Evolutionary conservation across 2,888 invertebrate genomes (phyloP), one percentile per base, ranked within the genome.

Genomic region (Diploptera punctata): DNA sequence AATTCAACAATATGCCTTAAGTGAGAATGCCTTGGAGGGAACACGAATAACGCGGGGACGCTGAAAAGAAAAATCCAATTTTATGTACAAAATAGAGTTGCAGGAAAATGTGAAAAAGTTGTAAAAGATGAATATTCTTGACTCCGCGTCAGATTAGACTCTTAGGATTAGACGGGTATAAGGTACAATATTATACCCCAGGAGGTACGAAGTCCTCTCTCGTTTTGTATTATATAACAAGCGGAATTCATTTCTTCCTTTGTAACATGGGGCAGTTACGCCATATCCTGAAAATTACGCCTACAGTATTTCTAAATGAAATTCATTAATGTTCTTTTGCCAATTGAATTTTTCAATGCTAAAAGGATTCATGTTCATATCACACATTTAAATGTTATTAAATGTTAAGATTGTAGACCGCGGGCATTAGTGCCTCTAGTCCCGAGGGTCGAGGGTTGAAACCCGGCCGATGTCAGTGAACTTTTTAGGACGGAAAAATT

Each of bases 1-100:
- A n/a, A n/a, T n/a, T n/a, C n/a, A n/a, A n/a, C n/a, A n/a, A n/a
- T n/a, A n/a, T n/a, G n/a, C n/a, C n/a, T n/a, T n/a, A n/a, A n/a
- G n/a, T n/a, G n/a, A n/a, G n/a, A n/a, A n/a, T n/a, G n/a, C n/a
- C 5, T 7, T 7, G 9, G 29, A 18, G 44, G 44, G 47, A 44
- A 65, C 19, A 44, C 21, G 18, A 65, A 26, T 13, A 19, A 43
- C 21, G 16, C 21, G 43, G 9, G 24, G 26, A 7, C 16, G 5
- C n/a, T 18, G 60, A 54, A 24, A 54, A 47, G 13, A 47, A 21
- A 65, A 65, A 65, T 29, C 44, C 26, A 65, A 65, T 65, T 65
- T 65, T 65, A 29, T 38, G n/a, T n/a, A n/a, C n/a, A 19, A 19
- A 18, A 38, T 19, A 21, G 26, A 54, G 54, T 21, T 26, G 26